phyloP scores from a whole-genome alignment of 2,888 invertebrate genomes.

The Hipparchia sbordonii region DNA sequence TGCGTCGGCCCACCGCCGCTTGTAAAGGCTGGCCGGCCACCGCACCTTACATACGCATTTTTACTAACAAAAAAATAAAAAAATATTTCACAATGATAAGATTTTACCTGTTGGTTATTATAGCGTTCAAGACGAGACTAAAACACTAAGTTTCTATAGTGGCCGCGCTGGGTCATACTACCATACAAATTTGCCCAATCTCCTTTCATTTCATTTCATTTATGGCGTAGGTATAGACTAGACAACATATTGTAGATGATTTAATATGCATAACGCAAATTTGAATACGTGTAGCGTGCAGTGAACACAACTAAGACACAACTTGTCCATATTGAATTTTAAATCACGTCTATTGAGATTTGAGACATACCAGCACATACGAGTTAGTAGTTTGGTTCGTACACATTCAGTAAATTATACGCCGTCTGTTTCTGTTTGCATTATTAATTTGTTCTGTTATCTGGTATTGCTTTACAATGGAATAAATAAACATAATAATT shows the following conservation, averaged over 20 bases:
- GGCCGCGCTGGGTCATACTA: too few relatives aligned
- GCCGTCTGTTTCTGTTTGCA: neutral
- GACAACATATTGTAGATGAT: neutral
- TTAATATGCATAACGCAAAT: constrained; percentile 11
- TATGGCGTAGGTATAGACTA: neutral
- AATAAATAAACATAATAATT: neutral
- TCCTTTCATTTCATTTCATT: too few relatives aligned
- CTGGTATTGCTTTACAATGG: neutral
- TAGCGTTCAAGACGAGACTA: too few relatives aligned
- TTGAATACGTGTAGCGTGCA: constrained; percentile 5
- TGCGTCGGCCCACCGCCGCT: too few relatives aligned
- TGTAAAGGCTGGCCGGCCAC: too few relatives aligned
- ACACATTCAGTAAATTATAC: constrained; percentile 7
- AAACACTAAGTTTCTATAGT: too few relatives aligned
- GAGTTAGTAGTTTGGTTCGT: neutral
- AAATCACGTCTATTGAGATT: constrained; percentile 15
- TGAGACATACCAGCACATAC: neutral
- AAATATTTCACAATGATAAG: too few relatives aligned
- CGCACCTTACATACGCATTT: too few relatives aligned
- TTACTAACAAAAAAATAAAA: too few relatives aligned
- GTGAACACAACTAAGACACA: constrained; percentile 2
- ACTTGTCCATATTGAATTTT: constrained; percentile 21
- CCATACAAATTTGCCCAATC: too few relatives aligned
- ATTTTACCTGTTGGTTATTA: too few relatives aligned
- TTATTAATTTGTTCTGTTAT: constrained; percentile 10